Conservation (phyloP, 2,888 invertebrate genomes). For the Heliconius charithonia region DNA sequence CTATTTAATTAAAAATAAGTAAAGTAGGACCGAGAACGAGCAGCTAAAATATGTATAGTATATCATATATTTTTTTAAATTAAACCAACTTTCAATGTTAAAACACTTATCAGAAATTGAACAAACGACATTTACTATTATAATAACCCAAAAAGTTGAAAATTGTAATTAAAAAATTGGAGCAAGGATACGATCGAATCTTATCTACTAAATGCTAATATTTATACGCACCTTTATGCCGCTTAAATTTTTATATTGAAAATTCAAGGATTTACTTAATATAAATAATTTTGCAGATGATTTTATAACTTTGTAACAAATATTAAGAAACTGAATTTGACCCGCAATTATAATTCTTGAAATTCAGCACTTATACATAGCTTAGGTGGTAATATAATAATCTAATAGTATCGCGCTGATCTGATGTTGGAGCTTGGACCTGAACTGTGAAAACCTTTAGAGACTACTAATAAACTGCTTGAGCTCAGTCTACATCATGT, state of each 20-base stretch:
- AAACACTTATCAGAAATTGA: background rate
- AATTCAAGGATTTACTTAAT: conserved; percentile 11
- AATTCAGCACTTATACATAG: too few species aligned
- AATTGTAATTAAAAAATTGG: conserved; percentile 13
- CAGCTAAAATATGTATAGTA: too few species aligned
- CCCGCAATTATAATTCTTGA: too few species aligned
- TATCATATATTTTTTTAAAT: too few species aligned
- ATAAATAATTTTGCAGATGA: background rate
- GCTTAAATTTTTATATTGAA: background rate
- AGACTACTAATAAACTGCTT: too few species aligned
- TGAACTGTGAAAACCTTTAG: background rate
- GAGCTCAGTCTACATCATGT: background rate
- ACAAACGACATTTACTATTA: background rate
- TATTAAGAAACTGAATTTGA: too few species aligned
- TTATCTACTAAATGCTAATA: conserved; percentile 1
- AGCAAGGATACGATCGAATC: conserved; percentile 10
- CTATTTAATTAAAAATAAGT: background rate
- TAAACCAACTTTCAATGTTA: background rate
- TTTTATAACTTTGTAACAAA: too few species aligned
- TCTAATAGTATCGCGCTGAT: background rate
- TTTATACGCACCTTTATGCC: background rate
- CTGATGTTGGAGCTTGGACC: background rate
- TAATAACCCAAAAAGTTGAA: conserved; percentile 2
- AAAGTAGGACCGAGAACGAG: background rate
- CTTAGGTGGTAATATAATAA: background rate